Base-by-base conservation (phyloP, 2,113 vertebrate species). In the Misgurnus mizolepis region DNA sequence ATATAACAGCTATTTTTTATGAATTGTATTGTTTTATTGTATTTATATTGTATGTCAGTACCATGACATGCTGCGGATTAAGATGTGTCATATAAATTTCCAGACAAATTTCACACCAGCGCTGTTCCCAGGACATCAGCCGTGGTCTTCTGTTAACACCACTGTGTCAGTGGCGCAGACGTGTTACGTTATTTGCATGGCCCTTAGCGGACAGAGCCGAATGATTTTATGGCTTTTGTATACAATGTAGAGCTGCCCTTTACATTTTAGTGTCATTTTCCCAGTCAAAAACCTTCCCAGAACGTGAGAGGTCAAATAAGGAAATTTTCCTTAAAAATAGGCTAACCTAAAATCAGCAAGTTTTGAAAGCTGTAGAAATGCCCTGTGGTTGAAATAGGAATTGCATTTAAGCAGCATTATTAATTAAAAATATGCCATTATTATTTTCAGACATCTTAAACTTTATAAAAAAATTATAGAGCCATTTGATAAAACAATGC, bases 151-250 rank as follows among this genome's bases (percentile, higher is more conserved):
- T 90, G 88, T 92, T 92, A 90, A 88, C 93, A 91, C 67, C 39
- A 40, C 55, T 70, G 78, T 90, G 91, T 81, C 88, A 92, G 91
- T 88, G 88, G 88, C 89, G 84, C 85, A 76, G 27, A 88, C 74
- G 92, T 92, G 92, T 90, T 87, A 89, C 86, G 81, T 86, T 89
- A 92, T 93, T 93, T 91, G 87, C 89, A 93, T 91, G 89, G 88
- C 91, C 91, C 88, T 91, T 87, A 86, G 86, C 81, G 77, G 70
- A 79, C 82, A 49, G 73, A 83, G 80, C 81, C 87, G 82, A 90
- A 90, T 88, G 76, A 85, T 85, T 93, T 90, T 90, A 89, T 90
- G 82, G 84, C 89, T 87, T 87, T 86, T 86, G 81, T 88, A 88
- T 77, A 76, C 86, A 50, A 43, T 74, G 72, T 65, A 61, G 43